Evolutionary conservation across 2,113 vertebrate species (phyloP).

Genomic region (Aepyceros melampus): DNA sequence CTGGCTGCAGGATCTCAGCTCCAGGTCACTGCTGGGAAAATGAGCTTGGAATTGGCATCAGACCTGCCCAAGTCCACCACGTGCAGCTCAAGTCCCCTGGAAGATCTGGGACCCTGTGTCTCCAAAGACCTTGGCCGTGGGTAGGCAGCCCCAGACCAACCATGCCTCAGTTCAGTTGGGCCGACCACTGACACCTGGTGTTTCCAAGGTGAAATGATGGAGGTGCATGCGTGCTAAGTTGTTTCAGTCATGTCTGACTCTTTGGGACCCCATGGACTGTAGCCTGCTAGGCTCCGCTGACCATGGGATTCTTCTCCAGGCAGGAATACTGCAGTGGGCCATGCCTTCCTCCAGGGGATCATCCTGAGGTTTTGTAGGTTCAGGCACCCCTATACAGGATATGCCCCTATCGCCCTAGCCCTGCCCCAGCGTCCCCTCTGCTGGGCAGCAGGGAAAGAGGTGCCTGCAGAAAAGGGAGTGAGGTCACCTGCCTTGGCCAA

Average conservation of each 20-base stretch:
- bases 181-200: fast-evolving
- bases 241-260: not conserved
- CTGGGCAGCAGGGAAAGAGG: not conserved
- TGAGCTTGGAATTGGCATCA: not conserved
- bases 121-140: not conserved
- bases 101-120: not conserved
- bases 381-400: fast-evolving
- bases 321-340: not conserved
- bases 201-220: not conserved
- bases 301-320: not conserved
- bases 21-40: not conserved
- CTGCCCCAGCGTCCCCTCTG: fast-evolving
- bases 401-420: not conserved
- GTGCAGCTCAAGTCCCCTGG: not conserved
- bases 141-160: not conserved
- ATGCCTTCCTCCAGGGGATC: not conserved
- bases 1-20: not conserved
- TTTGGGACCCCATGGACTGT: not conserved
- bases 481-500: not conserved
- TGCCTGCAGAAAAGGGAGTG: not conserved
- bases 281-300: not conserved
- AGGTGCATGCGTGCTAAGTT: not conserved
- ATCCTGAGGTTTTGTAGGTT: not conserved
- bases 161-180: not conserved
- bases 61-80: not conserved